These are phyloP conservation scores for Oasisia sp. DNA, from an alignment of 2,888 invertebrate genomes.

Conservation along the genomic window DNA sequence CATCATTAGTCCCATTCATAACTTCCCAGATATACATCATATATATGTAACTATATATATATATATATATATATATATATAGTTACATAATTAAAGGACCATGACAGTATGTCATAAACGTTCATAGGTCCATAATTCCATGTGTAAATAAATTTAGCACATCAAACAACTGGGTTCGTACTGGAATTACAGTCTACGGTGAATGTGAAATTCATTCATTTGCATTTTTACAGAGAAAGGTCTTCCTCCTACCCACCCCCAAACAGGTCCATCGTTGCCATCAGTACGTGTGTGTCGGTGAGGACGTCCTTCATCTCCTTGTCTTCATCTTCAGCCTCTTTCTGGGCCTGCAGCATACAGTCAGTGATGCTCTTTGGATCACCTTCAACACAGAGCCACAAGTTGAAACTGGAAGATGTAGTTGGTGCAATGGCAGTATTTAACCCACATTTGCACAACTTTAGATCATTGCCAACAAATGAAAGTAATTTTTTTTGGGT, in stretches of 20 bases:
- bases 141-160: background rate
- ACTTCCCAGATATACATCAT: background rate
- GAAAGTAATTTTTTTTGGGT: background rate
- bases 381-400: constrained; percentile 23
- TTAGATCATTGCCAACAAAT: no score
- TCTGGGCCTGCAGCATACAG: constrained; percentile 23
- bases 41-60: background rate
- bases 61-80: no score
- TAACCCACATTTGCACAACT: no score
- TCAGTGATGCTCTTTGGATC: constrained; percentile 24
- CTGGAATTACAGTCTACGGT: background rate
- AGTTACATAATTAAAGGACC: background rate
- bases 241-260: constrained; percentile 20
- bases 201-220: background rate
- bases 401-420: background rate
- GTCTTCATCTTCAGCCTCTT: constrained; percentile 17
- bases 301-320: constrained; percentile 22
- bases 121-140: background rate
- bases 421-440: background rate
- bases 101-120: background rate
- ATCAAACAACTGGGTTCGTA: background rate
- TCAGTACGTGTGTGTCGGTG: constrained; percentile 25
- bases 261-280: constrained; percentile 28
- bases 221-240: background rate
- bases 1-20: background rate